These are phyloP conservation scores for Mythimna pallens DNA, from an alignment of 2,888 invertebrate species.

Conservation along the genomic window DNA sequence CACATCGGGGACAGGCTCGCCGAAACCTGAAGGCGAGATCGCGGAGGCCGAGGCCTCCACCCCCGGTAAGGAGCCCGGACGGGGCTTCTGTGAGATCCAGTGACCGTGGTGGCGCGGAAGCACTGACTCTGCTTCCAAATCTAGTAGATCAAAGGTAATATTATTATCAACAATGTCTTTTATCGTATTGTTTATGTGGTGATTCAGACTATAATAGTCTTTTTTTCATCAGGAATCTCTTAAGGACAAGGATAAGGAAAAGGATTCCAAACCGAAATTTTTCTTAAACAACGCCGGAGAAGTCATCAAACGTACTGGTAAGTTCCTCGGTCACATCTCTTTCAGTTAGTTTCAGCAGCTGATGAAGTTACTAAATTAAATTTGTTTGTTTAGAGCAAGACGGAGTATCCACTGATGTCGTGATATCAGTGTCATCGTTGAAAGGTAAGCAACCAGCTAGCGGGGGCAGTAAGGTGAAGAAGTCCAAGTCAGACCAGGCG, in stretches of 20 bases:
- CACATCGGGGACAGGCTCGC: slow-evolving; percentile 80
- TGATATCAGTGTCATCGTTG: slow-evolving; percentile 85
- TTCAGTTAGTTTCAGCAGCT: neutral
- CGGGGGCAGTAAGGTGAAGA: slow-evolving; percentile 87
- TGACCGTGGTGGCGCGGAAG: slow-evolving; percentile 91
- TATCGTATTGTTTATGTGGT: neutral
- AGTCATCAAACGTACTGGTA: slow-evolving; percentile 87
- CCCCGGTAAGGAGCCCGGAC: slow-evolving; percentile 88
- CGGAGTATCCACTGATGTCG: slow-evolving; percentile 83
- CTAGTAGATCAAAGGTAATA: slow-evolving; percentile 87
- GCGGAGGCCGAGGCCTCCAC: slow-evolving; percentile 81
- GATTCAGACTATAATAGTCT: neutral
- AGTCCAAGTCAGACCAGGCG: slow-evolving; percentile 85
- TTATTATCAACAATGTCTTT: neutral
- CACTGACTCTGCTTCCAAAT: slow-evolving; percentile 90
- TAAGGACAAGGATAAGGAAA: slow-evolving; percentile 67
- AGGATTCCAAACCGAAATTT: slow-evolving; percentile 86
- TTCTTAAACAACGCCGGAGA: slow-evolving; percentile 89
- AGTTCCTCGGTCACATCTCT: slow-evolving; percentile 43
- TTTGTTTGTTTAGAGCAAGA: slow-evolving; percentile 79
- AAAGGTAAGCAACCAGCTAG: slow-evolving; percentile 89
- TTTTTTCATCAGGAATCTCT: slow-evolving; percentile 81
- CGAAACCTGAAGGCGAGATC: slow-evolving; percentile 82
- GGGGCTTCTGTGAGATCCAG: slow-evolving; percentile 91
- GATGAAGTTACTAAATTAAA: neutral